Evolutionary conservation across 2,888 invertebrate species (phyloP).

Genomic region (Hypomecis punctinalis): DNA sequence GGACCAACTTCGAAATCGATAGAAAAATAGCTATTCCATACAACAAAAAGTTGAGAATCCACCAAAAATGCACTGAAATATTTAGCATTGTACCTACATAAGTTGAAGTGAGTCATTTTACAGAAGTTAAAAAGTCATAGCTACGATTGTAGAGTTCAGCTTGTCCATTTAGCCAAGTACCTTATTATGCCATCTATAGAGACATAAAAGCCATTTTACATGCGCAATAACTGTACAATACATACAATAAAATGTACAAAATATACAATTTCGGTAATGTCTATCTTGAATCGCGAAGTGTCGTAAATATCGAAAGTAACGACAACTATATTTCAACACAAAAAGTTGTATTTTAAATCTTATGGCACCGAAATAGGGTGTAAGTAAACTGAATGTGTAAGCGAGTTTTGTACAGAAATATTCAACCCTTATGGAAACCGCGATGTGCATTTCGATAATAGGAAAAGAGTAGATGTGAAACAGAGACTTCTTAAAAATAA

Average conservation of each 20-base stretch:
- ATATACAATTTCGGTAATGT: conserved; percentile 73
- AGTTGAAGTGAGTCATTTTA: no score
- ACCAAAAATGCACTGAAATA: no score
- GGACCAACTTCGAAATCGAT: no score
- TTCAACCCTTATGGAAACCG: conserved; percentile 79
- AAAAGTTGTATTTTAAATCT: conserved; percentile 29
- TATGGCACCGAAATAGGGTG: conserved; percentile 33
- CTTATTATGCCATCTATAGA: conserved; percentile 1
- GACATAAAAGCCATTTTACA: conserved; percentile 41
- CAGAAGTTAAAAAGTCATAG: no score
- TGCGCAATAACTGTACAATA: conserved; percentile 38
- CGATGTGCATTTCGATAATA: conserved; percentile 82
- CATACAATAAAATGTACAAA: conserved; percentile 32
- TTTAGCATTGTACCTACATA: no score
- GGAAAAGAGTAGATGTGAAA: conserved; percentile 56
- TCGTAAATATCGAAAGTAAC: conserved; percentile 61
- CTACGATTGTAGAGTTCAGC: background rate
- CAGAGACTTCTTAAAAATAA: conserved; percentile 8
- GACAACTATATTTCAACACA: conserved; percentile 23
- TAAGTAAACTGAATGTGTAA: conserved; percentile 18
- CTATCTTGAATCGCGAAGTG: conserved; percentile 54
- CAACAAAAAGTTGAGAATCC: no score
- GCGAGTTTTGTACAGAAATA: conserved; percentile 56
- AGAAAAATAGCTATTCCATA: no score
- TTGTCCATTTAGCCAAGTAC: conserved; percentile 1